These are phyloP conservation scores for Calidris pygmaea DNA, from an alignment of 2,113 vertebrate species.

Conservation along the genomic window DNA sequence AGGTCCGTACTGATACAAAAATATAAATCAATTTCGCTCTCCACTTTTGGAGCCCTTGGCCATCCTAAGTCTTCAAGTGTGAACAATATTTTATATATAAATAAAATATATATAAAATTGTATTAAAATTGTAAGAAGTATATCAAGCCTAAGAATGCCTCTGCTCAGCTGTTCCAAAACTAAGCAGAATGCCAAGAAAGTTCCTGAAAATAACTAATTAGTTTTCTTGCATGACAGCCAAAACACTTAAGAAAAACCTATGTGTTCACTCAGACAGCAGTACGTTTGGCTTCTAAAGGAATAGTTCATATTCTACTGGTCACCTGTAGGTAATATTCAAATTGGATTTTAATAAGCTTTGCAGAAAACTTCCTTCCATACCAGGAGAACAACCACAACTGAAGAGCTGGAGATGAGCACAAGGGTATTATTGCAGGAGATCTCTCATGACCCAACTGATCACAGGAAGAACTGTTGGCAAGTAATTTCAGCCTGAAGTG, in stretches of 20 bases:
- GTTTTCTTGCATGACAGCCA: neutral
- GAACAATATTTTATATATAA: neutral
- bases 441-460: neutral
- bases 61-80: neutral
- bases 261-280: neutral
- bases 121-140: neutral
- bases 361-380: neutral
- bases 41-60: neutral
- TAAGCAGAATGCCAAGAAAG: neutral
- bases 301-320: neutral
- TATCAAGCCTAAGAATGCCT: neutral
- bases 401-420: neutral
- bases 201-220: neutral
- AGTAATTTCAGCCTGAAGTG: conserved; percentile 12
- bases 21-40: neutral
- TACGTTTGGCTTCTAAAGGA: neutral
- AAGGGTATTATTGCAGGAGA: neutral
- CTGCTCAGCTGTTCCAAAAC: neutral
- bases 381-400: neutral
- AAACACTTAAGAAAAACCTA: neutral
- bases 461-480: neutral
- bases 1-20: neutral
- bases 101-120: neutral
- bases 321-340: conserved; percentile 5
- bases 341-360: neutral